These are phyloP conservation scores for Drosophila sulfurigaster DNA, from an alignment of 1,140 invertebrate genomes.

Conservation along the genomic window DNA sequence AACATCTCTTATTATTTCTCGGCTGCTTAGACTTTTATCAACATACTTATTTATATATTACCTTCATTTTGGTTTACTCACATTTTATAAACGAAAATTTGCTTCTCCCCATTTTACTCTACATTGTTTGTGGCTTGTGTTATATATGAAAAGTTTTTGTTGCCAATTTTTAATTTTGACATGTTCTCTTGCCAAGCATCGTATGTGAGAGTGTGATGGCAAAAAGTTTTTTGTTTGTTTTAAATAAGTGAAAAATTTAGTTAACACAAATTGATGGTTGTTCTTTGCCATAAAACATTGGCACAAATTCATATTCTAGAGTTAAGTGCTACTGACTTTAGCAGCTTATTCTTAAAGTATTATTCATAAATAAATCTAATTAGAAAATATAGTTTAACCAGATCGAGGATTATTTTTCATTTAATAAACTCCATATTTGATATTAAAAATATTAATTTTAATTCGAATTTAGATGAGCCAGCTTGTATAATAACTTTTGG, in stretches of 20 bases:
- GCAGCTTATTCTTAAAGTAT: no score
- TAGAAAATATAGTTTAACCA: no score
- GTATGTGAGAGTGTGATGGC: not conserved
- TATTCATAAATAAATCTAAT: no score
- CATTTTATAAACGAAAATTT: slow-evolving; percentile 16
- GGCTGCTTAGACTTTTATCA: not conserved
- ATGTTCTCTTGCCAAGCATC: not conserved
- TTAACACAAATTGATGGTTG: not conserved
- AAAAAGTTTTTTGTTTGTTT: slow-evolving; percentile 24
- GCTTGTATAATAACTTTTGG: slow-evolving; percentile 3
- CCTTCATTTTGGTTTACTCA: not conserved
- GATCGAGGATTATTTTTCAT: no score
- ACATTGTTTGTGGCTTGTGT: slow-evolving; percentile 5
- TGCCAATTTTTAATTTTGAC: slow-evolving; percentile 51
- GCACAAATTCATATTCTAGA: not conserved
- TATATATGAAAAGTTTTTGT: slow-evolving; percentile 61
- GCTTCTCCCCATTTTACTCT: slow-evolving; percentile 3
- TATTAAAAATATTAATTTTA: not conserved
- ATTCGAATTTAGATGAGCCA: not conserved
- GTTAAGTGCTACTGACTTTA: not conserved
- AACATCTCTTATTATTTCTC: not conserved
- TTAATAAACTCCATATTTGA: not conserved
- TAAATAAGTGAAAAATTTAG: slow-evolving; percentile 10
- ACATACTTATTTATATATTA: not conserved
- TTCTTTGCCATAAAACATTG: not conserved